Base-by-base conservation (phyloP, 2,113 vertebrate species). In the Capreolus pygargus region DNA sequence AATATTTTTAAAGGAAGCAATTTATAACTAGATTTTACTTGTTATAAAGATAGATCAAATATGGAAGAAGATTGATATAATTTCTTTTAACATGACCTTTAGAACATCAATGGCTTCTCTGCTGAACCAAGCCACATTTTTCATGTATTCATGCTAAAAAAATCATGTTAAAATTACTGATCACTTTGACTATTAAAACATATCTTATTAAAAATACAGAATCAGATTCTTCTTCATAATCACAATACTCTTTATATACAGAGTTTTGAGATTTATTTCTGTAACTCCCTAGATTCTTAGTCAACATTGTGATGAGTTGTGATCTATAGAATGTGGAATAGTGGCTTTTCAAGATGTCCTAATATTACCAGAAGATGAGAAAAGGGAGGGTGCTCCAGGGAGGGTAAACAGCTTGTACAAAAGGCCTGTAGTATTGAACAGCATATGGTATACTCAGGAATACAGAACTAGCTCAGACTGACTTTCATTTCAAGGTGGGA, bases 161-260 rank as follows among this genome's bases (percentile, higher is more conserved):
- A 87, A 74, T 78, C 27, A 0, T 89, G 78, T 88, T 79, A 91
- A 93, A 55, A 9, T 78, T 74, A 43, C 33, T 30, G 57, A 74
- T 3, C 6, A 74, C 55, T 92, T 89, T 45, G 16, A n/a, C 30
- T 89, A 78, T 58, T 64, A 76, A 87, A 82, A 70, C 7, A 70
- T 15, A 28, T 57, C 47, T 3, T 36, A 28, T 64, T 84, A 90
- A 43, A 10, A 81, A 91, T 85, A 21, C 2, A 54, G 55, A 89
- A 58, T 39, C 25, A 55, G 6, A 58, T 28, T 79, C 3, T 16
- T n/a, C 10, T 96, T 91, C 15, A 85, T 93, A 58, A 60, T 76
- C 4, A 14, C 0, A 39, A n/a, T 1, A 14, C 2, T 84, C 5
- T 7, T 82, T 57, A 64, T 0, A 3, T 52, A 11, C 12, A 70